These are phyloP conservation scores for Melanotaenia maccullochi DNA, from an alignment of 2,797 vertebrate species.

Conservation along the genomic window DNA sequence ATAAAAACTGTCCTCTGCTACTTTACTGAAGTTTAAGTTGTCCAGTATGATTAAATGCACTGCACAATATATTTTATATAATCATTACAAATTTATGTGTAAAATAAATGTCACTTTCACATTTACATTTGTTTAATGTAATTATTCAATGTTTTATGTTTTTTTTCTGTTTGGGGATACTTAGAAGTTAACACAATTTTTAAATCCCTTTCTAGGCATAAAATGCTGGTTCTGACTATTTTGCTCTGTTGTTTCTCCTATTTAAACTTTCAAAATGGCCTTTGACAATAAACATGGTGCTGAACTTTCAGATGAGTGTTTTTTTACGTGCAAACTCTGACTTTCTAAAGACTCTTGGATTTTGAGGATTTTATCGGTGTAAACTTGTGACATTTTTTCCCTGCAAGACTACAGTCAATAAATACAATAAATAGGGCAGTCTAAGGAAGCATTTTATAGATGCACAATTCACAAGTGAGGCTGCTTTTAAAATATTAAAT, in stretches of 20 bases:
- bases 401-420: background rate
- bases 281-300: conserved; percentile 18
- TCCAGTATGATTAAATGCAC: background rate
- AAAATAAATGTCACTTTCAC: background rate
- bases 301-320: background rate
- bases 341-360: background rate
- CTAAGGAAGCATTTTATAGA: background rate
- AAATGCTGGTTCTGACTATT: background rate
- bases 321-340: no score
- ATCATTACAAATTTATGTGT: background rate
- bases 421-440: background rate
- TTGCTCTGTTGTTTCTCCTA: background rate
- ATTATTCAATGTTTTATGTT: background rate
- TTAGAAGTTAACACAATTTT: conserved; percentile 32
- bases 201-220: background rate
- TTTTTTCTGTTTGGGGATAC: background rate
- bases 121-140: background rate
- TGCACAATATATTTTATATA: background rate
- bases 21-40: conserved; percentile 8
- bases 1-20: conserved; percentile 7
- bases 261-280: conserved; percentile 1
- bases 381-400: conserved; percentile 31
- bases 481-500: conserved; percentile 2
- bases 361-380: conserved; percentile 42
- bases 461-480: conserved; percentile 2